These are phyloP conservation scores for Tinea pellionella DNA, from an alignment of 2,888 invertebrate species.

Conservation along the genomic window DNA sequence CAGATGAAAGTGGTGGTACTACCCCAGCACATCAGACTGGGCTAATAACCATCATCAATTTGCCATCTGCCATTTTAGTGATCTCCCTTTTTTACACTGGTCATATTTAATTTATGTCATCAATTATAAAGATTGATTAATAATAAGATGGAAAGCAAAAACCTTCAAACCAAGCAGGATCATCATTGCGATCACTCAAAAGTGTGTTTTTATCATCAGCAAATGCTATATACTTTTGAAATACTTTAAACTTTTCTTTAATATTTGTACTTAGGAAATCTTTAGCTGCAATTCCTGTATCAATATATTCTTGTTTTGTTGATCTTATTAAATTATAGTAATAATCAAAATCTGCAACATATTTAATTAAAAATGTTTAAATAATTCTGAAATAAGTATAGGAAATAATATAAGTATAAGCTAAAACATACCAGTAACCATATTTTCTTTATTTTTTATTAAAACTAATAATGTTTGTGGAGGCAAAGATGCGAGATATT, in stretches of 20 bases:
- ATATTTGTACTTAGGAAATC: constrained; percentile 79
- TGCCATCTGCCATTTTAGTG: too few species aligned
- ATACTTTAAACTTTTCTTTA: constrained; percentile 56
- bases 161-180: constrained; percentile 86
- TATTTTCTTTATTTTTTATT: constrained; percentile 57
- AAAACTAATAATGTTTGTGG: constrained; percentile 80
- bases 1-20: too few species aligned
- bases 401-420: too few species aligned
- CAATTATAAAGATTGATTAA: too few species aligned
- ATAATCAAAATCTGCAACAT: constrained; percentile 74
- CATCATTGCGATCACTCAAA: constrained; percentile 72
- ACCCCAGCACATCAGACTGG: too few species aligned
- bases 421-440: constrained; percentile 65
- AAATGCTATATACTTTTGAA: constrained; percentile 49
- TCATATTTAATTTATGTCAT: too few species aligned
- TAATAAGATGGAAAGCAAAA: too few species aligned
- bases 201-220: constrained; percentile 68
- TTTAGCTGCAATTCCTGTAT: constrained; percentile 77
- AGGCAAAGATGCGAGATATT: constrained; percentile 79
- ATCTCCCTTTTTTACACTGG: too few species aligned
- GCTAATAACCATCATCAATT: too few species aligned
- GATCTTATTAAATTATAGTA: constrained; percentile 77
- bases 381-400: too few species aligned
- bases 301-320: constrained; percentile 75
- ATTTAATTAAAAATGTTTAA: not conserved